Base-by-base conservation (phyloP, 2,797 vertebrate genomes). In the Lateolabrax maculatus region DNA sequence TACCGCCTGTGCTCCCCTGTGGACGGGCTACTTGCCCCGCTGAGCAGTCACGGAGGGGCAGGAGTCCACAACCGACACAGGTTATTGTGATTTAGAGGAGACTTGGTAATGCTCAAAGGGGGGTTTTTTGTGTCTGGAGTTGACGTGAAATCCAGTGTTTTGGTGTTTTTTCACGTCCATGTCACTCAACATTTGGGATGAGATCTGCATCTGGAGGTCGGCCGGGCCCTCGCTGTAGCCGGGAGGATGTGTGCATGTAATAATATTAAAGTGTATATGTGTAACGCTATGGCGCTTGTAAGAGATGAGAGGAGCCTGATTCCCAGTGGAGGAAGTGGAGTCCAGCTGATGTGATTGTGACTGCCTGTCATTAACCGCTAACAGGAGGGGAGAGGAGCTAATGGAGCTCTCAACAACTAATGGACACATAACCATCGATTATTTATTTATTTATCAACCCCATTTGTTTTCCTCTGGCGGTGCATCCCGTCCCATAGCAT, bases 341-440 rank as follows among this genome's bases (percentile, higher is more conserved):
- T 92, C 89, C 90, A 87, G 92, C 89, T 95, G 93, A 94, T 95
- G 92, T 84, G 94, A 94, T 95, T 93, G 91, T 87, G 92, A 93
- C 89, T 82, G 85, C 83, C 91, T 88, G 91, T 94, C 93, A 92
- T 95, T 95, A 94, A 93, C 92, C 93, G 76, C 94, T 91, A 93
- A 91, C 91, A 84, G 88, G 81, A 89, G 91, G 85, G 64, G 68
- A 92, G 86, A 86, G 78, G 86, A 90, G 91, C 93, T 95, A 95
- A 95, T 95, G 94, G 94, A 92, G 92, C 93, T 94, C 90, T 95
- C 92, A 95, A 93, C 93, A 94, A 92, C 94, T 95, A 94, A 95
- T 94, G 94, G 95, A 94, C 93, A 92, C 92, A 92, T 88, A 90
- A 90, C 77, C 90, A 95, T 94, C 80, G 92, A 93, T 94, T 94